These are phyloP conservation scores for Cyanistes caeruleus DNA, from an alignment of 2,113 vertebrate genomes.

Conservation along the genomic window DNA sequence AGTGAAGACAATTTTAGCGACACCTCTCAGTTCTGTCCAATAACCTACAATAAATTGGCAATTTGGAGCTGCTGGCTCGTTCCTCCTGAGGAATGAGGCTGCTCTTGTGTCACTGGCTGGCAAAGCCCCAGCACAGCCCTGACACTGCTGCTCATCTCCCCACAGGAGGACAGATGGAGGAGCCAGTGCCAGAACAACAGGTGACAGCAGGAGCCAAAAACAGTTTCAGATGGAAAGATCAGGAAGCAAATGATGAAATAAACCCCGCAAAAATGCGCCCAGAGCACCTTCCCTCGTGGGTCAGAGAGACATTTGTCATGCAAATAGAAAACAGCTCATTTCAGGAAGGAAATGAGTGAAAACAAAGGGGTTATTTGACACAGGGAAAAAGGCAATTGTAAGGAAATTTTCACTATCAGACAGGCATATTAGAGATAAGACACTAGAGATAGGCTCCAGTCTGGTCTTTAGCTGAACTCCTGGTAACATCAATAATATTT, in stretches of 20 bases:
- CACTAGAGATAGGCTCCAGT: not conserved
- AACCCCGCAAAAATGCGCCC: not conserved
- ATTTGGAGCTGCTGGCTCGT: not conserved
- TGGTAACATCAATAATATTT: not conserved
- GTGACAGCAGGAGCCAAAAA: not conserved
- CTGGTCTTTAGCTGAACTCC: not conserved
- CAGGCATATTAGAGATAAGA: not conserved
- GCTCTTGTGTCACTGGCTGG: not conserved
- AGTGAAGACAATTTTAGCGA: not conserved
- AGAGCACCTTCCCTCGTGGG: not conserved
- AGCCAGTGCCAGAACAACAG: not conserved
- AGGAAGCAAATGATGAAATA: not conserved
- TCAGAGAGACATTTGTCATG: not conserved
- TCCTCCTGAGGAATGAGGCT: not conserved
- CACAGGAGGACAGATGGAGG: not conserved
- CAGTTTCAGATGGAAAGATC: not conserved
- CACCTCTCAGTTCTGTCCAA: not conserved
- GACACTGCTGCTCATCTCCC: rapidly evolving
- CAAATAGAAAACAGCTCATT: not conserved
- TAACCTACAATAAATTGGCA: not conserved
- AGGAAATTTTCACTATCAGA: not conserved
- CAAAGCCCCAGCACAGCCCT: not conserved
- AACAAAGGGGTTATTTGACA: not conserved
- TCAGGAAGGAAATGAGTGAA: not conserved
- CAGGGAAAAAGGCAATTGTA: not conserved